These are phyloP conservation scores for Serrognathus titanus DNA, from an alignment of 2,888 invertebrate species.

Conservation along the genomic window DNA sequence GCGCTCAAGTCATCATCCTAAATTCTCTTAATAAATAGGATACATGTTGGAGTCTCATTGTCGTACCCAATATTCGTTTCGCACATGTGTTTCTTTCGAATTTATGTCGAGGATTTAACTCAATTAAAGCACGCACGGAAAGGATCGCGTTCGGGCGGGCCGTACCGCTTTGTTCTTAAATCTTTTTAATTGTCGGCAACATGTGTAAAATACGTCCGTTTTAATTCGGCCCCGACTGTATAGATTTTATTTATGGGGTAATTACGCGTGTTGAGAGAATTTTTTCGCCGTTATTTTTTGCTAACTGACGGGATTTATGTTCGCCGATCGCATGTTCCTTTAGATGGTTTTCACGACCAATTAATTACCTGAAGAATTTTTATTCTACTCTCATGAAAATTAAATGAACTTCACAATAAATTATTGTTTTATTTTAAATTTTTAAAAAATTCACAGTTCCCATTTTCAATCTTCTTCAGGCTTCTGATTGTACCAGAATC, in stretches of 20 bases:
- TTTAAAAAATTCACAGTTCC: no score
- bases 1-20: background rate
- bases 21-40: constrained; percentile 4
- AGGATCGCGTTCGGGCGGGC: background rate
- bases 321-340: no score
- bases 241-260: constrained; percentile 1
- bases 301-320: no score
- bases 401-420: no score
- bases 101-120: background rate
- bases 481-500: no score
- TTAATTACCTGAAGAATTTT: no score
- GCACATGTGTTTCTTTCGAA: background rate
- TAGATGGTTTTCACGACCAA: no score
- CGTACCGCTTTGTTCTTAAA: background rate
- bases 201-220: constrained; percentile 1
- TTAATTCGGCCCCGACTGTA: background rate
- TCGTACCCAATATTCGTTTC: background rate
- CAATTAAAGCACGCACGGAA: background rate
- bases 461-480: no score
- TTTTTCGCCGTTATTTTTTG: background rate
- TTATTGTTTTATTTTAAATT: no score
- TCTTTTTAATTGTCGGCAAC: constrained; percentile 6
- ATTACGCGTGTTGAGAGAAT: constrained; percentile 1
- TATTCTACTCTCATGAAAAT: no score
- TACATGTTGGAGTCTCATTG: background rate